phyloP scores from a whole-genome alignment of 2,888 invertebrate genomes.

The Campoplex nolae region DNA sequence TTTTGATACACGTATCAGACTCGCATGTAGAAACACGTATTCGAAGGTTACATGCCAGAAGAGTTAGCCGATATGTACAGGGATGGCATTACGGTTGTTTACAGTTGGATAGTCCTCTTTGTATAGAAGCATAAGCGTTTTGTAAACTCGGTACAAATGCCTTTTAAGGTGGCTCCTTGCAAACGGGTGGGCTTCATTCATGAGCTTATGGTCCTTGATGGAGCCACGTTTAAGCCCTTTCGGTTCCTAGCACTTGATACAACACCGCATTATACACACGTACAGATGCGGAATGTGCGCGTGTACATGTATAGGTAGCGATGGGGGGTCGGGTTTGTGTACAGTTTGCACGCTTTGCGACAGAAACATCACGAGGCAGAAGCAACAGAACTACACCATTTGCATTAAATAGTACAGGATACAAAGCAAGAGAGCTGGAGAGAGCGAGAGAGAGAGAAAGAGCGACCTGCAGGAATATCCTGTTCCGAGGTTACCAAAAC shows the following conservation, averaged over 20 bases:
- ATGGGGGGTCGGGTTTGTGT: slow-evolving; percentile 6
- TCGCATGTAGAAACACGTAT: slow-evolving; percentile 2
- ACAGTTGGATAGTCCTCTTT: neutral
- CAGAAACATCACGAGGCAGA: slow-evolving; percentile 42
- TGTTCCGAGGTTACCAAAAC: slow-evolving; percentile 58
- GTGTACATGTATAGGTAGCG: neutral
- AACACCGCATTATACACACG: neutral
- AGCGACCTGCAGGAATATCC: slow-evolving; percentile 39
- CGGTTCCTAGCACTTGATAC: slow-evolving; percentile 14
- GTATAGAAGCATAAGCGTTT: slow-evolving; percentile 14
- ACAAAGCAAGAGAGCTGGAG: slow-evolving; percentile 25
- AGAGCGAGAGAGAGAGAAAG: neutral
- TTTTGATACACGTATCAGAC: neutral
- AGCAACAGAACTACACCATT: slow-evolving; percentile 44
- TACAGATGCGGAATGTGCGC: neutral
- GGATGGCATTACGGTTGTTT: slow-evolving; percentile 6
- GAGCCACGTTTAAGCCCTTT: slow-evolving; percentile 3
- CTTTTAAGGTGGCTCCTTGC: neutral
- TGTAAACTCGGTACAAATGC: slow-evolving; percentile 17
- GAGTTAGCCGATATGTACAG: slow-evolving; percentile 34
- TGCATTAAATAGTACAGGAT: slow-evolving; percentile 44
- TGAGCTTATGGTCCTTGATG: neutral
- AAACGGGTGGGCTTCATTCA: neutral
- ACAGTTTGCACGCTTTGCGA: slow-evolving; percentile 42
- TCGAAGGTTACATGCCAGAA: slow-evolving; percentile 27